Conservation (phyloP, 2,888 invertebrate genomes). For the Amphipyra tragopoginis region DNA sequence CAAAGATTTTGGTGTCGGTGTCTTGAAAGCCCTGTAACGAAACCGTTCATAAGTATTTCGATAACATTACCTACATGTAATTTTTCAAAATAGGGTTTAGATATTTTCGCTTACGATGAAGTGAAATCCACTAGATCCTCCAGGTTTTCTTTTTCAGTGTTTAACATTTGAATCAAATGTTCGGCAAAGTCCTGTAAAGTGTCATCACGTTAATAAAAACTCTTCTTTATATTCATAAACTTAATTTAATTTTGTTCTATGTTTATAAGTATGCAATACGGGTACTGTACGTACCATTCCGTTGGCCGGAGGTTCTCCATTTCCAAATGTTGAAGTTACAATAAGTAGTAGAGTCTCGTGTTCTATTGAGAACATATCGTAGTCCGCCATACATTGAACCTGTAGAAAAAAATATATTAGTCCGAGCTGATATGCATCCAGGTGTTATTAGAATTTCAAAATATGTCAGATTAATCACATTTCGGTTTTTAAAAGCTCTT, state of each 20-base stretch:
- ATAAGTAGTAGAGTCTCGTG: constrained; percentile 97
- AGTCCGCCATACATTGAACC: constrained; percentile 98
- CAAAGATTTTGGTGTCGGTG: constrained; percentile 95
- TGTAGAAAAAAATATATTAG: constrained; percentile 67
- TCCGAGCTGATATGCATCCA: background rate
- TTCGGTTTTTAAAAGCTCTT: too few relatives aligned
- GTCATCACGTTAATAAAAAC: background rate
- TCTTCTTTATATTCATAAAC: too few relatives aligned
- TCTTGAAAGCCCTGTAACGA: constrained; percentile 88
- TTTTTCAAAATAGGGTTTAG: background rate
- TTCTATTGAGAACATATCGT: constrained; percentile 97
- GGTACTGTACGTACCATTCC: constrained; percentile 93
- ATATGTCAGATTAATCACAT: too few relatives aligned
- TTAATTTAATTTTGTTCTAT: too few relatives aligned
- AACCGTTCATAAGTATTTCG: background rate
- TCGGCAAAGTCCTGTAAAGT: constrained; percentile 79
- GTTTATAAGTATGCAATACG: background rate
- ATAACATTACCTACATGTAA: background rate
- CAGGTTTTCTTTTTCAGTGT: constrained; percentile 74
- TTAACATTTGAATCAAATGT: constrained; percentile 80
- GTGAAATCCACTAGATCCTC: constrained; percentile 61
- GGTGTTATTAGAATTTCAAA: too few relatives aligned
- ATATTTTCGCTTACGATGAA: constrained; percentile 29
- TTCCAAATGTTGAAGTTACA: constrained; percentile 98
- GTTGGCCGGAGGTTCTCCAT: constrained; percentile 99